Conservation (phyloP, 92 coral and sea anemone species). For the Zoanthus solanderi region DNA sequence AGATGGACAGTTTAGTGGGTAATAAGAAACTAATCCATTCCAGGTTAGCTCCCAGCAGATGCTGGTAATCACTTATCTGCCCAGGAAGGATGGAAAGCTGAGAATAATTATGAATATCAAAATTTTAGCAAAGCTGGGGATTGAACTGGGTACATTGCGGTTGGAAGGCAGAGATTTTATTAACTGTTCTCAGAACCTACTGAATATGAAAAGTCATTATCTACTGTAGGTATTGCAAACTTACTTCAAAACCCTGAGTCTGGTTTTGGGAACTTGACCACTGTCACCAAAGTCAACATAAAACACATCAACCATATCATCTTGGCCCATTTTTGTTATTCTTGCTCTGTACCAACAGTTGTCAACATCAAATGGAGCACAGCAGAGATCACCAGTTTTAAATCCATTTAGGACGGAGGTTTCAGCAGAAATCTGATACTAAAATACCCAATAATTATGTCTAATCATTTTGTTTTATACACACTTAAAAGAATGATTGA, state of each 20-base stretch:
- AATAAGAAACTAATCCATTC: no score
- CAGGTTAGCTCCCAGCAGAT: no score
- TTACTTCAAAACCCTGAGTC: conserved; percentile 81
- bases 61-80: no score
- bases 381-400: conserved; percentile 80
- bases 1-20: no score
- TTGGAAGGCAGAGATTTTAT: no score
- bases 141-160: no score
- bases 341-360: conserved; percentile 89
- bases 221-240: background rate
- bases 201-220: background rate
- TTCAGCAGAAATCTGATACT: background rate
- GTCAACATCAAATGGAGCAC: conserved; percentile 91
- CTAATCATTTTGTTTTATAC: no score
- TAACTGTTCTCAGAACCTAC: no score
- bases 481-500: no score
- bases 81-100: no score
- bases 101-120: no score
- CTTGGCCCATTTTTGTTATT: conserved; percentile 66
- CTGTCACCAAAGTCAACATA: conserved; percentile 96
- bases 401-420: conserved; percentile 36
- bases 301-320: conserved; percentile 71
- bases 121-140: no score
- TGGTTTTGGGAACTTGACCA: conserved; percentile 71
- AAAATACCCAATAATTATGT: conserved; percentile 2